Evolutionary conservation across 2,113 vertebrate genomes (phyloP).

Genomic region (Pseudorhombus dupliciocellatus): DNA sequence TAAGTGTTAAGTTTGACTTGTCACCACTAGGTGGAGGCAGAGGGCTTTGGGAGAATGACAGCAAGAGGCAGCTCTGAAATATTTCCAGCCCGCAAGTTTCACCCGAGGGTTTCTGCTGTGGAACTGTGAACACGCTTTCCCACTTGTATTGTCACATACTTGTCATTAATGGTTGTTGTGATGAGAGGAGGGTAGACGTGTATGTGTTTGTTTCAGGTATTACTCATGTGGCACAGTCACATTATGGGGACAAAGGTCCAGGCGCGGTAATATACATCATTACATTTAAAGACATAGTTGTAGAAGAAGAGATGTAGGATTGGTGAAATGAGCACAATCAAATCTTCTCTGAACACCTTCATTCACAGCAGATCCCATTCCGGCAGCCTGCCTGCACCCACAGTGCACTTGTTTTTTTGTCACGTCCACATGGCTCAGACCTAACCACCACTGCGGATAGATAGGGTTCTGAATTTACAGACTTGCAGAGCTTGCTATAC

Average conservation of each 20-base stretch:
- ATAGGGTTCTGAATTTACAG: constrained; percentile 12
- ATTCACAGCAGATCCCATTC: not conserved
- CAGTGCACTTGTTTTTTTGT: not conserved
- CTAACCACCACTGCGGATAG: not conserved
- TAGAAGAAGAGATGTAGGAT: too few species aligned
- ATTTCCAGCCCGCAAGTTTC: not conserved
- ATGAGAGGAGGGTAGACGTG: not conserved
- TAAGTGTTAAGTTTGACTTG: not conserved
- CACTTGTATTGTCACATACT: not conserved
- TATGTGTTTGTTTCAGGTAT: not conserved
- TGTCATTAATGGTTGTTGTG: not conserved
- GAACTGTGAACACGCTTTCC: not conserved
- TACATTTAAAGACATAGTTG: too few species aligned
- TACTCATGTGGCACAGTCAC: too few species aligned
- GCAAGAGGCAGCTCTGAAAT: not conserved
- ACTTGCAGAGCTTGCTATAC: constrained; percentile 12
- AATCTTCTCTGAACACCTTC: not conserved
- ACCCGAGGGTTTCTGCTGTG: constrained; percentile 2
- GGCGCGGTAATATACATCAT: too few species aligned
- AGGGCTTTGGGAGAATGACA: constrained; percentile 11
- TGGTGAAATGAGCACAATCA: not conserved
- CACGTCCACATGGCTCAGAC: not conserved
- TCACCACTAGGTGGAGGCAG: constrained; percentile 72
- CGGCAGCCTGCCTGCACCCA: too few species aligned
- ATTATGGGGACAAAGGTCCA: too few species aligned